Base-by-base conservation (phyloP, 2,113 vertebrate species). In the Pitta sordida region DNA sequence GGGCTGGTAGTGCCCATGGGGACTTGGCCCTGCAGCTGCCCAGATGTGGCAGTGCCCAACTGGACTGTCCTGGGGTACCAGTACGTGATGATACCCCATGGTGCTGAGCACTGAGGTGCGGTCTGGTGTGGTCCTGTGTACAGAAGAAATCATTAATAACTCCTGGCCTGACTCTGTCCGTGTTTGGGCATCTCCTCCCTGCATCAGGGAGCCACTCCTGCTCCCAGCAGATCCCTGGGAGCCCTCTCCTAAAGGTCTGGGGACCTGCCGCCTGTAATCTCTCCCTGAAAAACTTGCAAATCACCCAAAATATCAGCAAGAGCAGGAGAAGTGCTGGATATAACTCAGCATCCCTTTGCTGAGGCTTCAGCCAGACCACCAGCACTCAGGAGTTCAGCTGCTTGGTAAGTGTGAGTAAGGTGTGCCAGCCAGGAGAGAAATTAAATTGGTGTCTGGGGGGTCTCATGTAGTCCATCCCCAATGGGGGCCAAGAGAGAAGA, bases 21-120 rank as follows among this genome's bases (percentile, higher is more conserved):
- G 10, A 2, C 65, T 70, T 39, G 68, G 27, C 32, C 60, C 39
- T 23, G n/a, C 37, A 29, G 48, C 36, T 63, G 41, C 39, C 23
- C 49, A 36, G 43, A 11, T 46, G 20, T 7, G 26, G 39, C 5
- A 7, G 8, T 49, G 52, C 30, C 60, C 15, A 21, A 9, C 26
- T 56, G 74, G 24, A 23, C 24, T 52, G 10, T 49, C 22, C 39
- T 60, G 58, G 52, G 7, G 3, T 55, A 32, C 13, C 10, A 8
- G 15, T 36, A 39, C 0, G 0, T 16, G 20, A 80, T 1, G 6
- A 3, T n/a, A 36, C 17, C n/a, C 30, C 11, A 0, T 0, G 20
- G 46, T 27, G 49, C 77, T 82, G 69, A 51, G 52, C 43, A 3
- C 58, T 44, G 48, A 34, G 29, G 15, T 69, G 15, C 26, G 36